phyloP scores from a whole-genome alignment of 23 tunicate genomes.

The Phallusia fumigata region DNA sequence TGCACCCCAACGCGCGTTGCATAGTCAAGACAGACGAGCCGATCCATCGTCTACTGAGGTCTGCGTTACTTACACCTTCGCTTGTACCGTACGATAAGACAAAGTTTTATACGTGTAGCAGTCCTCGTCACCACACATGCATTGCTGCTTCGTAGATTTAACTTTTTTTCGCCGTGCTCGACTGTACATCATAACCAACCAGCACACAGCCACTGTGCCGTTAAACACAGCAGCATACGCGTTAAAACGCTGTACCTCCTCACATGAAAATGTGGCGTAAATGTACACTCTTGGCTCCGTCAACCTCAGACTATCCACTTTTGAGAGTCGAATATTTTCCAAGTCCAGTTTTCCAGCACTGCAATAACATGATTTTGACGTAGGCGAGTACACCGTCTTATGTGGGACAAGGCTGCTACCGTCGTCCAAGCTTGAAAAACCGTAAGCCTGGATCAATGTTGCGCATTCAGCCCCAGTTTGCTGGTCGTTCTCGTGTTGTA shows the following conservation, averaged over 20 bases:
- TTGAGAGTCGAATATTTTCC: background rate
- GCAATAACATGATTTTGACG: background rate
- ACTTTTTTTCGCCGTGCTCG: background rate
- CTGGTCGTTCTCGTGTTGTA: background rate
- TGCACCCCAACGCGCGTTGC: too few species aligned
- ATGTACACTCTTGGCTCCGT: background rate
- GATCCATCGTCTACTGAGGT: too few species aligned
- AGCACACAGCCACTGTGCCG: background rate
- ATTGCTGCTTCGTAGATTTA: background rate
- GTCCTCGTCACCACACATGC: background rate
- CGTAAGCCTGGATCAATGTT: background rate
- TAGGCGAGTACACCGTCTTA: background rate
- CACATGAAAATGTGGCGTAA: background rate
- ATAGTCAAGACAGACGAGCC: too few species aligned
- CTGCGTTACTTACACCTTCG: background rate
- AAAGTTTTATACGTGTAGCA: background rate
- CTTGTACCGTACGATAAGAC: background rate
- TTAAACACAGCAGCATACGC: background rate
- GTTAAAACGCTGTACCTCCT: background rate
- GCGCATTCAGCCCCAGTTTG: background rate
- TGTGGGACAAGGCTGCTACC: background rate
- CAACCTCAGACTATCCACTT: background rate
- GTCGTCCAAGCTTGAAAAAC: background rate
- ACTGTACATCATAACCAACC: background rate
- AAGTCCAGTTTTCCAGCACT: background rate